Percentiles rank a stretch among this genome's conserved stretches.
Conservation (phyloP, 2,113 vertebrate genomes). For the Willisornis vidua region DNA sequence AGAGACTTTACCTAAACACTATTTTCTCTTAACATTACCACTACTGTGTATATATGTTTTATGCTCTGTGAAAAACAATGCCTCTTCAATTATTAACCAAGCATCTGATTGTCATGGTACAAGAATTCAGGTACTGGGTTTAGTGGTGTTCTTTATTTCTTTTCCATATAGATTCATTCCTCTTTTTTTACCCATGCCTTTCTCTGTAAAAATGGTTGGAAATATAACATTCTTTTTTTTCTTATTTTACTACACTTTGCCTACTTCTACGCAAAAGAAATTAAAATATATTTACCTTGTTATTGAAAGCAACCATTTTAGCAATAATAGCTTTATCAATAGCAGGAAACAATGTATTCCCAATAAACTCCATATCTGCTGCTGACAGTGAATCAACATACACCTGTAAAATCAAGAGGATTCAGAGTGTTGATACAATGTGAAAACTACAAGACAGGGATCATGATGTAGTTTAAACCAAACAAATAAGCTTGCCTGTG, state of each 20-base stretch:
- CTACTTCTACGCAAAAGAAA: background rate
- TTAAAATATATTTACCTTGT: constrained; percentile 77
- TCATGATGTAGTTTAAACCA: background rate
- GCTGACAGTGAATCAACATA: constrained; percentile 91
- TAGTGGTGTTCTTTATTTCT: background rate
- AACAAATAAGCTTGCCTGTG: constrained; percentile 82
- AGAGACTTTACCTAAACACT: background rate
- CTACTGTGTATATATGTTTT: background rate
- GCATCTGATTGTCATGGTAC: background rate
- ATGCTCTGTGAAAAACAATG: background rate
- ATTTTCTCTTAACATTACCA: background rate
- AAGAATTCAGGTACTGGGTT: background rate
- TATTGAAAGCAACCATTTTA: constrained; percentile 97
- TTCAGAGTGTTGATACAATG: background rate
- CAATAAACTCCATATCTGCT: constrained; percentile 94
- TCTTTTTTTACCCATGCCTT: background rate
- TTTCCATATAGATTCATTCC: background rate
- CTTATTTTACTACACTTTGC: background rate
- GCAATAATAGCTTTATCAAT: constrained; percentile 84
- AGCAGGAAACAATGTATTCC: constrained; percentile 85
- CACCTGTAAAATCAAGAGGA: constrained; percentile 78
- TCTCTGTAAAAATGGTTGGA: background rate
- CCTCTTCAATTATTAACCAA: background rate
- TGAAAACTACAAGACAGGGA: background rate
- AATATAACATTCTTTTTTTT: background rate